Evolutionary conservation across 2,113 vertebrate genomes (phyloP).

Genomic region (Tringa solitaria): DNA sequence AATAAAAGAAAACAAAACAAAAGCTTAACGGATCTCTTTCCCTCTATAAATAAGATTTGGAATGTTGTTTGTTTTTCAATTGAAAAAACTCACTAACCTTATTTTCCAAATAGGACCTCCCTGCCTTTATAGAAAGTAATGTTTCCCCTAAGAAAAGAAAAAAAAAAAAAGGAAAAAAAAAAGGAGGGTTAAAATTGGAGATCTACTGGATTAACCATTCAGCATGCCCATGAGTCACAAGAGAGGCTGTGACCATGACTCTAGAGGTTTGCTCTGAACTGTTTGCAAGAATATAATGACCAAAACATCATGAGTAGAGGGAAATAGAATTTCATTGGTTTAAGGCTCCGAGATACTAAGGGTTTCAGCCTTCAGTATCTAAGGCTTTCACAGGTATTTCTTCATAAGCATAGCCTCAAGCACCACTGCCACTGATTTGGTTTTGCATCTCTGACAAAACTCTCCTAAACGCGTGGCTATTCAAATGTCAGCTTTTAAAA

Average conservation of each 20-base stretch:
- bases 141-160: not conserved
- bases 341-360: conserved; percentile 90
- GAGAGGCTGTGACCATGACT: conserved; percentile 81
- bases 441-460: conserved; percentile 42
- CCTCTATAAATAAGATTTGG: not conserved
- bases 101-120: not conserved
- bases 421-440: conserved; percentile 55
- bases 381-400: conserved; percentile 87
- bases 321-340: conserved; percentile 79
- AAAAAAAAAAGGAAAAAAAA: conserved; percentile 51
- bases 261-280: conserved; percentile 77
- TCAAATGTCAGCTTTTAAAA: conserved; percentile 31
- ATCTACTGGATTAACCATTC: conserved; percentile 90
- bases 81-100: not conserved
- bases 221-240: conserved; percentile 84
- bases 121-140: not conserved
- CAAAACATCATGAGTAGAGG: conserved; percentile 84
- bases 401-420: conserved; percentile 88
- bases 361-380: conserved; percentile 86
- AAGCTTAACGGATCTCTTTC: not conserved
- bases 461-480: not conserved
- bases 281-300: conserved; percentile 80
- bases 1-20: not conserved
- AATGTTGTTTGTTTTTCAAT: not conserved
- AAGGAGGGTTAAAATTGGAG: conserved; percentile 73